Base-by-base conservation (phyloP, 2,888 invertebrate species). In the Drosophila pseudotalamancana region DNA sequence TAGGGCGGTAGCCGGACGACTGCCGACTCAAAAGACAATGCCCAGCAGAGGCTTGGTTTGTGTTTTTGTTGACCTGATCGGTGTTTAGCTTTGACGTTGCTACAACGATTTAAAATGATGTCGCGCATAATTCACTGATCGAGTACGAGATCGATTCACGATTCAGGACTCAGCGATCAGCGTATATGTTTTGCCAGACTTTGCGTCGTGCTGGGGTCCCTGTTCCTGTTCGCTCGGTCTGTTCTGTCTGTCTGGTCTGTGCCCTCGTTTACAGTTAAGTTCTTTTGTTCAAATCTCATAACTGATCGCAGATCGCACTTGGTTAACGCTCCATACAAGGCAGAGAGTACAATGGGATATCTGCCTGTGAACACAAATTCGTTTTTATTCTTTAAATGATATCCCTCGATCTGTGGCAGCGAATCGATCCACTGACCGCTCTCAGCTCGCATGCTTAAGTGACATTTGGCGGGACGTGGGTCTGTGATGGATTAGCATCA, bases 401-500 rank as follows among this genome's bases (percentile, higher is more conserved):
- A 65, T 68, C 76, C 43, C 50, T 73, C 45, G 57, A 51, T 53
- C 37, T 46, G 46, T 37, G 51, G 43, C 42, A 23, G 25, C 43
- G 45, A 39, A 60, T 72, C 53, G 73, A 68, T 67, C 54, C 64
- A 49, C 65, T 49, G 53, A 48, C 56, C 66, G 35, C 61, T 70
- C 67, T 55, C 37, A 4, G 62, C 67, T 76, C 68, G 76, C 76
- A 85, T 83, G 85, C 72, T 79, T 87, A 83, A 83, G 83, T 85
- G 87, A 83, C 86, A 85, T 82, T 85, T 85, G 67, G 85, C 68
- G 67, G 63, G 66, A 72, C 57, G 71, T 73, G 75, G 82, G 68
- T 75, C 72, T 68, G 89, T 89, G 90, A 90, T 90, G 90, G 90
- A 90, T 90, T 90, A 90, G 90, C 90, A 89, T 90, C 90, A 90